Base-by-base conservation (phyloP, 2,113 vertebrate genomes). In the Cheirogaleus medius region DNA sequence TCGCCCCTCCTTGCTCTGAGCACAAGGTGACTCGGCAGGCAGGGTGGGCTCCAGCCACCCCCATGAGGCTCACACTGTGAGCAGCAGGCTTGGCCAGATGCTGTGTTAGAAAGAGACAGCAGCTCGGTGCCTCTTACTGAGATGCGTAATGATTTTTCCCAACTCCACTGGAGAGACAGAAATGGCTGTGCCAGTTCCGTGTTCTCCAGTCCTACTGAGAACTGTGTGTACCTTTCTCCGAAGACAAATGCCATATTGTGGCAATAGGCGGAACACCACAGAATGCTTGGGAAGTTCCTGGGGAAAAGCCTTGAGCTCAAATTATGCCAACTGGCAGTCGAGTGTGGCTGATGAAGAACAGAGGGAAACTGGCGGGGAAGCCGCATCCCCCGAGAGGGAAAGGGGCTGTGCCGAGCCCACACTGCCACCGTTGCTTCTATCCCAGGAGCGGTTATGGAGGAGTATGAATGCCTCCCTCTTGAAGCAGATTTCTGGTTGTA, bases 31-130 rank as follows among this genome's bases (percentile, higher is more conserved):
- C 52, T 29, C 15, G 14, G 49, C 18, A 52, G 66, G n/a, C 60
- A 76, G 39, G 1, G 1, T 11, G 27, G 42, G 27, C 14, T 52
- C 1, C 6, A 29, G 23, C 23, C 13, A 15, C 17, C 34, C 49
- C 3, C 0, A 3, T 23, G 2, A 64, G 52, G 63, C 21, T 74
- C 32, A 1, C 0, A 2, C 15, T 5, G 4, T 39, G 11, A 17
- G 81, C 25, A 37, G 66, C 56, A 13, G 25, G 34, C 14, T 12
- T 25, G 12, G 27, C 4, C 4, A 34, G 3, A 8, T 1, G 1
- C 44, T 37, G 18, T 6, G 18, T 3, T 12, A 7, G 58, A 49
- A 64, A 42, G 54, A 23, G 42, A 27, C 32, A 18, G 37, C 8
- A 21, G 34, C 39, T 58, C 60, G 5, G 5, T 32, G 18, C 25